phyloP scores from a whole-genome alignment of 2,888 invertebrate species.

The Andrena trimmerana region DNA sequence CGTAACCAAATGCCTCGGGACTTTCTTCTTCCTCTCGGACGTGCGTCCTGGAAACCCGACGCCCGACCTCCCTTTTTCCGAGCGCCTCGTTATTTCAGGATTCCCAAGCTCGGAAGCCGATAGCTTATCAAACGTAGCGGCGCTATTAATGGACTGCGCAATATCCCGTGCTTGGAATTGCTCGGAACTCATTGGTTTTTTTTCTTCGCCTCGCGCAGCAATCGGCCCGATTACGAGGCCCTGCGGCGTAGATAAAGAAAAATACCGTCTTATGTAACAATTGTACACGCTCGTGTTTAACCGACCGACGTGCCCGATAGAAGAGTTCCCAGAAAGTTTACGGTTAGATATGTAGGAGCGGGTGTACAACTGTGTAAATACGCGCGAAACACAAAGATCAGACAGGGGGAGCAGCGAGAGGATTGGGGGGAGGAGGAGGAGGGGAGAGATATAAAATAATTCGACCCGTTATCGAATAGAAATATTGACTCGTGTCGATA shows the following conservation, averaged over 20 bases:
- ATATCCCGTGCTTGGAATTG: background rate
- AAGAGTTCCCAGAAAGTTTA: constrained; percentile 46
- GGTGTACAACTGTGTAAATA: constrained; percentile 41
- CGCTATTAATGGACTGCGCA: background rate
- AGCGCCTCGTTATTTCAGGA: background rate
- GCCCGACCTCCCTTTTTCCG: background rate
- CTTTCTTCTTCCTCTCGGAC: constrained; percentile 58
- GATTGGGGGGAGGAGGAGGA: background rate
- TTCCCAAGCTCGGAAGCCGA: background rate
- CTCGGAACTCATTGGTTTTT: constrained; percentile 1
- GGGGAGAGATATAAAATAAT: constrained; percentile 23
- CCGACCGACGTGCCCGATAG: constrained; percentile 9
- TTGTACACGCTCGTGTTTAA: constrained; percentile 37
- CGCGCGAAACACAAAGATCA: background rate
- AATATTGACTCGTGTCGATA: constrained; percentile 47
- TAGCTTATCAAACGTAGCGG: background rate
- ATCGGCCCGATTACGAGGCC: constrained; percentile 32
- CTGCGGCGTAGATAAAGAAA: constrained; percentile 23
- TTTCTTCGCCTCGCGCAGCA: background rate
- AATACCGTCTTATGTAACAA: constrained; percentile 40
- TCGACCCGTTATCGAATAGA: constrained; percentile 21
- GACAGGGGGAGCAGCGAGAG: background rate
- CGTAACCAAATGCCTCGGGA: constrained; percentile 66
- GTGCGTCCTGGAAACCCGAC: no score
- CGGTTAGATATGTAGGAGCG: constrained; percentile 9